These are phyloP conservation scores for Melanotaenia duboulayi DNA, from an alignment of 2,113 vertebrate genomes.

Conservation along the genomic window DNA sequence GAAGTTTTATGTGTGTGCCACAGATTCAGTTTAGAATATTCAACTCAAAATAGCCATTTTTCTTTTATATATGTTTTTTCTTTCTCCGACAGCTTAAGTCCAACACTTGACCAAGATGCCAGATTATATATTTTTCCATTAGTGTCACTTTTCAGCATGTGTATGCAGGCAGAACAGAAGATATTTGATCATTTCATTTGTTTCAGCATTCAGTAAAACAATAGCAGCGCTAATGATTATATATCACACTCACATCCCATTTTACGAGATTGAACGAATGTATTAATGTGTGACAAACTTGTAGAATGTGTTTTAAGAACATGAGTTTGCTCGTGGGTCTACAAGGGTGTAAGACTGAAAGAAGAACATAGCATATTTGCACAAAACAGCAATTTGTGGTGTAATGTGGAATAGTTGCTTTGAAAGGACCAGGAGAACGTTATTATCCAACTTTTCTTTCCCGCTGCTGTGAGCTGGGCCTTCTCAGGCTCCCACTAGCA, in stretches of 20 bases:
- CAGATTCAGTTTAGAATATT: too few relatives aligned
- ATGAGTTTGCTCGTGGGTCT: not conserved
- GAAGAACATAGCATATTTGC: constrained; percentile 12
- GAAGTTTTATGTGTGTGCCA: too few relatives aligned
- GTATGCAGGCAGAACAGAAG: too few relatives aligned
- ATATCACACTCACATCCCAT: not conserved
- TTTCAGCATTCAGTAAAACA: not conserved
- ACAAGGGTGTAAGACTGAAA: not conserved
- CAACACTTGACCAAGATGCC: too few relatives aligned
- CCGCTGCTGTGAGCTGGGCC: constrained; percentile 33
- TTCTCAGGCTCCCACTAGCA: constrained; percentile 34
- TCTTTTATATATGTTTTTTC: too few relatives aligned
- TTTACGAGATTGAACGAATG: not conserved
- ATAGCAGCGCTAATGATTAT: not conserved
- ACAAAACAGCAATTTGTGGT: not conserved
- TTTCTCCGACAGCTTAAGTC: too few relatives aligned
- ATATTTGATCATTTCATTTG: too few relatives aligned
- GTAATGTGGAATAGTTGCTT: constrained; percentile 17
- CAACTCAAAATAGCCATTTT: too few relatives aligned
- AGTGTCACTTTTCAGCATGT: too few relatives aligned
- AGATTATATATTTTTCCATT: too few relatives aligned
- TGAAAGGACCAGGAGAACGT: constrained; percentile 17
- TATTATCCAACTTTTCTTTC: constrained; percentile 39
- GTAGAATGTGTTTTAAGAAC: not conserved
- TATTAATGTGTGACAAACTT: not conserved